Percentiles rank a stretch among this genome's conserved stretches.
These are phyloP conservation scores for Flexamia atlantica DNA, from an alignment of 2,888 invertebrate genomes.

Conservation along the genomic window DNA sequence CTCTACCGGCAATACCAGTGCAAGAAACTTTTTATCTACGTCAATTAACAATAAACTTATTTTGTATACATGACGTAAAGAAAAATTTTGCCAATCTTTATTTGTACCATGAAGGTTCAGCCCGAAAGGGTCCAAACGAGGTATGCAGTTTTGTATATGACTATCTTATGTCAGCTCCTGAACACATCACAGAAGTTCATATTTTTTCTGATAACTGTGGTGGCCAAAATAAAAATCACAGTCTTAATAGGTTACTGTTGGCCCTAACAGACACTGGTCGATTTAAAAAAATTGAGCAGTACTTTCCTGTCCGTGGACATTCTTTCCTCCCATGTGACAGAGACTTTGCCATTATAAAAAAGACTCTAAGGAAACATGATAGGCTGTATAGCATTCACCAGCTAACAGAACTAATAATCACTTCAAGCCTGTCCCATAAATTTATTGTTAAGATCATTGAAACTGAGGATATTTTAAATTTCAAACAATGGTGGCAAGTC, in stretches of 20 bases:
- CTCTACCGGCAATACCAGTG: constrained; percentile 61
- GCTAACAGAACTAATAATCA: neutral
- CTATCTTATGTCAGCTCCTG: neutral
- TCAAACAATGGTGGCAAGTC: neutral
- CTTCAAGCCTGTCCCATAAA: constrained; percentile 2
- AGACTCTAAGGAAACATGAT: neutral
- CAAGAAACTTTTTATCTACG: constrained; percentile 64
- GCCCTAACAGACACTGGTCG: constrained; percentile 6
- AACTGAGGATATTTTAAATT: constrained; percentile 1
- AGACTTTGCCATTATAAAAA: constrained; percentile 29
- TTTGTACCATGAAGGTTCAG: constrained; percentile 69
- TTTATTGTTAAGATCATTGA: neutral
- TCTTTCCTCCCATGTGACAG: constrained; percentile 50
- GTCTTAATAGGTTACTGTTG: neutral
- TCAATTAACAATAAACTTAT: constrained; percentile 66
- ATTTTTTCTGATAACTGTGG: neutral
- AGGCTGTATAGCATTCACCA: neutral
- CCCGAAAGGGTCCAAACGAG: constrained; percentile 67
- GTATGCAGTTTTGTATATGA: constrained; percentile 57
- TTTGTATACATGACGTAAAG: constrained; percentile 68
- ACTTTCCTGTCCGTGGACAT: constrained; percentile 43
- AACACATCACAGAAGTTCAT: neutral
- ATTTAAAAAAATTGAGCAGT: neutral
- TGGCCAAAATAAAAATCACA: neutral
- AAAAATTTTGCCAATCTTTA: constrained; percentile 67